Evolutionary conservation across 2,113 vertebrate species (phyloP).

Genomic region (Oreocharis arfaki): DNA sequence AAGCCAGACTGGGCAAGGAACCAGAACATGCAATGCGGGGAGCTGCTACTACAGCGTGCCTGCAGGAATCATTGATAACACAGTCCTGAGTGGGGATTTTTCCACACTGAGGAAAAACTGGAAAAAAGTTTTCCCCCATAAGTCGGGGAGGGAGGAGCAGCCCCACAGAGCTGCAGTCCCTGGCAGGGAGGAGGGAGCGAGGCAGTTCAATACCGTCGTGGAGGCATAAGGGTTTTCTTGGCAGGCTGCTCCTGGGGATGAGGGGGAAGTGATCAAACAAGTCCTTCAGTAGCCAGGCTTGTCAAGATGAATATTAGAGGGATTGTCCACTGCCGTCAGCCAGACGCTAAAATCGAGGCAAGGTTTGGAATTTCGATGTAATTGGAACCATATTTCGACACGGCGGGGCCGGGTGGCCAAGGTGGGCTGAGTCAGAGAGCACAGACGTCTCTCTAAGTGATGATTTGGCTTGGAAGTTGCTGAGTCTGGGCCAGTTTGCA

Average conservation of each 20-base stretch:
- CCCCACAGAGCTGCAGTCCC: neutral
- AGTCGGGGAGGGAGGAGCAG: neutral
- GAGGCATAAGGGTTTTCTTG: constrained; percentile 7
- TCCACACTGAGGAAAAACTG: neutral
- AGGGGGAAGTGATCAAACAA: constrained; percentile 35
- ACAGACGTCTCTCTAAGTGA: neutral
- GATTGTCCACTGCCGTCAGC: constrained; percentile 49
- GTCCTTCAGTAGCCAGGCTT: constrained; percentile 55
- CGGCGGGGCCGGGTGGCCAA: neutral
- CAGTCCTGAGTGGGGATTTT: neutral
- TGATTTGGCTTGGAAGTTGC: neutral
- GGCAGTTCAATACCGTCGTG: neutral
- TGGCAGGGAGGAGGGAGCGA: neutral
- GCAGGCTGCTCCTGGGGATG: constrained; percentile 26
- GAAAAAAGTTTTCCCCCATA: neutral
- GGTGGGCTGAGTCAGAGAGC: constrained; percentile 56
- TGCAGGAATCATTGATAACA: constrained; percentile 30
- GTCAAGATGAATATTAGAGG: constrained; percentile 46
- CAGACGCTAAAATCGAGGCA: constrained; percentile 43
- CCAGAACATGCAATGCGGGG: neutral
- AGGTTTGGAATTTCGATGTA: constrained; percentile 41
- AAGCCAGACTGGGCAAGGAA: constrained; percentile 49
- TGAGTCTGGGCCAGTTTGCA: neutral
- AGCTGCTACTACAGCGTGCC: constrained; percentile 32
- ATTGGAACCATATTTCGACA: constrained; percentile 40